Evolutionary conservation across 2,888 invertebrate genomes (phyloP).

Genomic region (Zhuqinia jingwanae): DNA sequence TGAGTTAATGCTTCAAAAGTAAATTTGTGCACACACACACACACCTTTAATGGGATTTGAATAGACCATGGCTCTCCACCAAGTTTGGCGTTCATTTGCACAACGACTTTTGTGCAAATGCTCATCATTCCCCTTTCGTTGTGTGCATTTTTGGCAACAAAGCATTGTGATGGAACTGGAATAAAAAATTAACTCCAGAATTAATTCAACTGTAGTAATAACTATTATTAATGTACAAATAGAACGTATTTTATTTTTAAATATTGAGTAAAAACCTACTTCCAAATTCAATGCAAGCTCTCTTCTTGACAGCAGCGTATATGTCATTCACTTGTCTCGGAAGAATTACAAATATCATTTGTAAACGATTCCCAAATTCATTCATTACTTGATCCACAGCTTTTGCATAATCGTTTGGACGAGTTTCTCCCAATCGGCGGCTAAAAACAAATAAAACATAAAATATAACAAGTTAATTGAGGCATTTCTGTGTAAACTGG

Average conservation of each 20-base stretch:
- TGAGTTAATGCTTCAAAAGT: background rate
- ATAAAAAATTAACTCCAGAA: conserved; percentile 33
- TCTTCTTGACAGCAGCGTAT: conserved; percentile 70
- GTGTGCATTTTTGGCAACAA: conserved; percentile 64
- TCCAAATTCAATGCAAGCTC: conserved; percentile 69
- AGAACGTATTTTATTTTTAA: too few relatives aligned
- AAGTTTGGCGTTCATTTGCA: conserved; percentile 84
- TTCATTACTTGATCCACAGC: conserved; percentile 65
- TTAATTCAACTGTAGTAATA: too few relatives aligned
- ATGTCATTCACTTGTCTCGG: conserved; percentile 57
- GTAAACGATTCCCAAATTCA: conserved; percentile 48
- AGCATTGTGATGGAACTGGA: conserved; percentile 78
- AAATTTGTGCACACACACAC: too few relatives aligned
- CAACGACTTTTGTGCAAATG: conserved; percentile 81
- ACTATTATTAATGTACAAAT: too few relatives aligned
- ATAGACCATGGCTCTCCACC: conserved; percentile 95
- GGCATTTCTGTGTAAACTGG: background rate
- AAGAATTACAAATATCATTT: conserved; percentile 74
- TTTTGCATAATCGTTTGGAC: conserved; percentile 61
- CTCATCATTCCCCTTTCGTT: conserved; percentile 66
- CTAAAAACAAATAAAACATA: conserved; percentile 10
- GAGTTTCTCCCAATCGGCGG: conserved; percentile 14
- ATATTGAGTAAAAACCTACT: conserved; percentile 57
- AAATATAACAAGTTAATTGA: background rate
- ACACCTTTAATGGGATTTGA: conserved; percentile 84